phyloP scores from a whole-genome alignment of 2,113 vertebrate genomes.

The Ascaphus truei region DNA sequence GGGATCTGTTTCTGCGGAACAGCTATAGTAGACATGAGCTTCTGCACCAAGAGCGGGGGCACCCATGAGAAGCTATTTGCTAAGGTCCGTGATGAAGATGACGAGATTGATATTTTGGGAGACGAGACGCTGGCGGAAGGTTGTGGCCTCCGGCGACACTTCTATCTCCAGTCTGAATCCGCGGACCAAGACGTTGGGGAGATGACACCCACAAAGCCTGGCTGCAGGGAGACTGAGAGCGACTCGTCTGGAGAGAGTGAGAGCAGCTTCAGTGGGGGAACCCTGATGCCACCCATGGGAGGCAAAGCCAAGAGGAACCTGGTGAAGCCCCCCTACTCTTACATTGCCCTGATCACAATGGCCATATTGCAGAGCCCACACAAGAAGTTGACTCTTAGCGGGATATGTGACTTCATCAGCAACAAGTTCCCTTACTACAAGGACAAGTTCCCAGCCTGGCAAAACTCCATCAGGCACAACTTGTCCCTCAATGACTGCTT shows the following conservation, averaged over 20 bases:
- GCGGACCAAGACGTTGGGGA: not conserved
- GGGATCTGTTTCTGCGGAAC: not conserved
- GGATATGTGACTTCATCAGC: slow-evolving; percentile 89
- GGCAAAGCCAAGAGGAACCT: slow-evolving; percentile 27
- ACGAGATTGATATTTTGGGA: slow-evolving; percentile 61
- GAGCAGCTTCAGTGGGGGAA: slow-evolving; percentile 40
- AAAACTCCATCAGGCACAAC: slow-evolving; percentile 94
- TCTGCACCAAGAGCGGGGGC: not conserved
- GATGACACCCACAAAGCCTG: not conserved
- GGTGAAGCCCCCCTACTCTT: slow-evolving; percentile 83
- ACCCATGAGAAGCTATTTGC: not conserved
- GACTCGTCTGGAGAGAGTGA: slow-evolving; percentile 54
- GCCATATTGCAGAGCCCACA: slow-evolving; percentile 83
- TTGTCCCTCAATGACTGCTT: slow-evolving; percentile 96
- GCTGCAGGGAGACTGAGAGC: slow-evolving; percentile 44
- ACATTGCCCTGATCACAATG: slow-evolving; percentile 92
- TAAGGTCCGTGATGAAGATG: slow-evolving; percentile 47
- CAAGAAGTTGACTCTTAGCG: slow-evolving; percentile 81
- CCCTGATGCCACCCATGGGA: slow-evolving; percentile 27
- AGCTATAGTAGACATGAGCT: slow-evolving; percentile 9
- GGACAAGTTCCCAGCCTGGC: slow-evolving; percentile 86
- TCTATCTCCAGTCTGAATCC: not conserved
- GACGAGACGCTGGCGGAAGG: slow-evolving; percentile 42
- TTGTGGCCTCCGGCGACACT: not conserved
- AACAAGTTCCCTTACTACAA: slow-evolving; percentile 83